Conservation (phyloP, 2,888 invertebrate species). For the Lagria hirta region DNA sequence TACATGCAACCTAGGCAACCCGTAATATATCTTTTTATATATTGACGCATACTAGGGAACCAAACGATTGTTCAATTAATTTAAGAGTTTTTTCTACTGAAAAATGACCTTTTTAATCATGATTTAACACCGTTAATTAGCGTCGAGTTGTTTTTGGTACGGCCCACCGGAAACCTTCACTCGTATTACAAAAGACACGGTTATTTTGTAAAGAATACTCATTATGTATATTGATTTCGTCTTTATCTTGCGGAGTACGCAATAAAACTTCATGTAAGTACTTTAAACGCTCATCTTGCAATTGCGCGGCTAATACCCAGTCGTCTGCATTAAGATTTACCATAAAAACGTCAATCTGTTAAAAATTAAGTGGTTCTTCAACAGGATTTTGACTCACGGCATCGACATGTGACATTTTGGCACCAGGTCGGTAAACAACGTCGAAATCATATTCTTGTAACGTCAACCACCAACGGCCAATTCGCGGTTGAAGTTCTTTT, state of each 20-base stretch:
- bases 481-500: slow-evolving; percentile 21
- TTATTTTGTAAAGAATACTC: slow-evolving; percentile 5
- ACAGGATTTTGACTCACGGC: slow-evolving; percentile 30
- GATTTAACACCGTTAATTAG: slow-evolving; percentile 12
- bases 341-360: slow-evolving; percentile 2
- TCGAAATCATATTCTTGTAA: slow-evolving; percentile 37
- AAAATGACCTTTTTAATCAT: slow-evolving; percentile 24
- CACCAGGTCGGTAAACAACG: slow-evolving; percentile 35
- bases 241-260: not conserved
- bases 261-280: slow-evolving; percentile 1
- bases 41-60: slow-evolving; percentile 7
- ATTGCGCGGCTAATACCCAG: slow-evolving; percentile 8
- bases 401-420: slow-evolving; percentile 38
- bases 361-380: not conserved
- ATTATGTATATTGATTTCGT: slow-evolving; percentile 13
- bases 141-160: slow-evolving; percentile 21
- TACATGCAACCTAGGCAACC: slow-evolving; percentile 1
- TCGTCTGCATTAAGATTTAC: slow-evolving; percentile 13
- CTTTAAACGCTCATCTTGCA: slow-evolving; percentile 2
- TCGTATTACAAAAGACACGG: slow-evolving; percentile 9
- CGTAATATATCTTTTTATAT: slow-evolving; percentile 1
- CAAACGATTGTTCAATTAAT: slow-evolving; percentile 1
- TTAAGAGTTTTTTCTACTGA: slow-evolving; percentile 13
- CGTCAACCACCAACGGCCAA: slow-evolving; percentile 38
- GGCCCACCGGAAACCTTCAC: slow-evolving; percentile 13